Conservation (phyloP, 2,797 vertebrate species). For the Tragelaphus eurycerus region DNA sequence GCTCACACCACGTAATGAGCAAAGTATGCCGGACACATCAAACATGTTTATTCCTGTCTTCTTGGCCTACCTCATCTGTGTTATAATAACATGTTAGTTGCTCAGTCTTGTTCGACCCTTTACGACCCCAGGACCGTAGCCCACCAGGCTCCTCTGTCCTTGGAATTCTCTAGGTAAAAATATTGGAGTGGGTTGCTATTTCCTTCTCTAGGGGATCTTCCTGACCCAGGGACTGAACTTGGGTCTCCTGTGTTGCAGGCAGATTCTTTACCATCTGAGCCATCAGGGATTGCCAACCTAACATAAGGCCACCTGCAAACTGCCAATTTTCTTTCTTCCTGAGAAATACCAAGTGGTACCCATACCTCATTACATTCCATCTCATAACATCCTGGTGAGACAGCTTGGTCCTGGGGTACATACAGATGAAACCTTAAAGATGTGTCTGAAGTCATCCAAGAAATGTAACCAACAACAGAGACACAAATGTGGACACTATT, state of each 20-base stretch:
- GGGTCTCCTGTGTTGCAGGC: not conserved
- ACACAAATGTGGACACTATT: not conserved
- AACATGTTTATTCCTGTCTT: conserved; percentile 15
- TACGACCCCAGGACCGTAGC: not conserved
- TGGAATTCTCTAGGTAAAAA: not conserved
- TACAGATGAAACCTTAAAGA: not conserved
- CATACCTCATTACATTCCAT: not conserved
- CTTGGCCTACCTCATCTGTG: not conserved
- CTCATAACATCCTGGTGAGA: not conserved
- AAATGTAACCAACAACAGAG: not conserved
- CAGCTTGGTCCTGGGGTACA: not conserved
- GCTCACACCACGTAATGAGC: not conserved
- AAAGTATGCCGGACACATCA: not conserved
- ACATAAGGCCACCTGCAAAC: conserved; percentile 10
- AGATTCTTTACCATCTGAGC: not conserved
- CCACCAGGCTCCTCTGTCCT: not conserved
- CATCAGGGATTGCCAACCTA: not conserved
- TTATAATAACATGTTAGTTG: not conserved
- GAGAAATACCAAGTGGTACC: not conserved
- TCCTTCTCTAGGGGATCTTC: not conserved
- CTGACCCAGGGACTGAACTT: not conserved
- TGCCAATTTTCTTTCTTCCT: not conserved
- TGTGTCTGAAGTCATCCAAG: not conserved
- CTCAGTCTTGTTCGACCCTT: not conserved
- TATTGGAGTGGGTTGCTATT: not conserved